These are phyloP conservation scores for Sardina pilchardus DNA, from an alignment of 2,113 vertebrate species.

Conservation along the genomic window DNA sequence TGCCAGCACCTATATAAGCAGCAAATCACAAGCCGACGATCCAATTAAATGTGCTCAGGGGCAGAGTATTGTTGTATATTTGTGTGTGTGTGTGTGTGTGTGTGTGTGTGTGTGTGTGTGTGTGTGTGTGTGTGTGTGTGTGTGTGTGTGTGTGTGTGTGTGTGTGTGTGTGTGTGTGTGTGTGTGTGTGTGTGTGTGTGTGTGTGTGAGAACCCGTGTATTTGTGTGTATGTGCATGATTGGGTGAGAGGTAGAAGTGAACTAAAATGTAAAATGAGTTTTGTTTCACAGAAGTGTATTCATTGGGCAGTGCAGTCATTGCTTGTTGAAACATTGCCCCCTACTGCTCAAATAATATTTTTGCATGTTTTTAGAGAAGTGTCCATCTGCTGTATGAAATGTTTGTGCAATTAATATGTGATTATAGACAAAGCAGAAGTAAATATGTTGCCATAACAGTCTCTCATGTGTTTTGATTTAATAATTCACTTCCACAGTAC, in stretches of 20 bases:
- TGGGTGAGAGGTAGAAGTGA: background rate
- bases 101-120: background rate
- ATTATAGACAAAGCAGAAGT: background rate
- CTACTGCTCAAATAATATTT: slow-evolving; percentile 44
- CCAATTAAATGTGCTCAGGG: slow-evolving; percentile 24
- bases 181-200: too few species aligned
- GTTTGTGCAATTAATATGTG: background rate
- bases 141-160: background rate
- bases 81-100: background rate
- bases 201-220: background rate
- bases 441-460: background rate
- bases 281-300: background rate
- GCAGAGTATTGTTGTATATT: background rate
- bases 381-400: background rate
- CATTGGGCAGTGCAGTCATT: background rate
- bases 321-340: slow-evolving; percentile 57
- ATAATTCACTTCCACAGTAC: background rate
- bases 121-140: background rate
- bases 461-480: background rate
- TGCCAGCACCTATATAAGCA: slow-evolving; percentile 23
- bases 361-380: background rate
- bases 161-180: background rate
- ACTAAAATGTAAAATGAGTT: slow-evolving; percentile 3
- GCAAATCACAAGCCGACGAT: slow-evolving; percentile 15
- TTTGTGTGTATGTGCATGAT: background rate